Conservation (phyloP, 2,888 invertebrate genomes). For the Rhamphomyia laevipes region DNA sequence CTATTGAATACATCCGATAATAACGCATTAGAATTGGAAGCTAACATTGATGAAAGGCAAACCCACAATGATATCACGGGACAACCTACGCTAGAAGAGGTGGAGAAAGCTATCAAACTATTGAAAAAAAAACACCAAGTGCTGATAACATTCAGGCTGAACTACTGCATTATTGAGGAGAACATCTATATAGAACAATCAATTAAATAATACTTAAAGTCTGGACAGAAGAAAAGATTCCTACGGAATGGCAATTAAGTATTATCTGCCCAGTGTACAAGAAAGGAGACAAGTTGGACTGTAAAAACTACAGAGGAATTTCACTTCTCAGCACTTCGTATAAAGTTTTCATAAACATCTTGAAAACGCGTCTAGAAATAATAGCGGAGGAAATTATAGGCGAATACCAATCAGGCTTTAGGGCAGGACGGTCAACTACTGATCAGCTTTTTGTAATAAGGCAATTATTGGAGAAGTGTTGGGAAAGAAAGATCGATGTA, state of each 20-base stretch:
- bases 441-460: neutral
- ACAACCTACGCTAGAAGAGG: neutral
- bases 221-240: neutral
- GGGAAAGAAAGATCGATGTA: neutral
- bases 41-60: neutral
- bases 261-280: neutral
- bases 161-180: neutral
- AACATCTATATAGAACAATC: neutral
- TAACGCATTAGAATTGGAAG: neutral
- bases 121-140: neutral
- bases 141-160: neutral
- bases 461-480: neutral
- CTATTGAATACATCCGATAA: neutral
- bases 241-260: neutral
- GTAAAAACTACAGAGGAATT: neutral
- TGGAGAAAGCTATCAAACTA: neutral
- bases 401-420: slow-evolving; percentile 1
- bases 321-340: neutral
- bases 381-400: too few relatives aligned
- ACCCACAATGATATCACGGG: neutral
- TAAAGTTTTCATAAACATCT: neutral
- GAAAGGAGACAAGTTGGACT: neutral
- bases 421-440: neutral
- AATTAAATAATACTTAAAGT: neutral
- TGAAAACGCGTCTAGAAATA: neutral